These are phyloP conservation scores for Anniella stebbinsi DNA, from an alignment of 2,797 vertebrate species.

Conservation along the genomic window DNA sequence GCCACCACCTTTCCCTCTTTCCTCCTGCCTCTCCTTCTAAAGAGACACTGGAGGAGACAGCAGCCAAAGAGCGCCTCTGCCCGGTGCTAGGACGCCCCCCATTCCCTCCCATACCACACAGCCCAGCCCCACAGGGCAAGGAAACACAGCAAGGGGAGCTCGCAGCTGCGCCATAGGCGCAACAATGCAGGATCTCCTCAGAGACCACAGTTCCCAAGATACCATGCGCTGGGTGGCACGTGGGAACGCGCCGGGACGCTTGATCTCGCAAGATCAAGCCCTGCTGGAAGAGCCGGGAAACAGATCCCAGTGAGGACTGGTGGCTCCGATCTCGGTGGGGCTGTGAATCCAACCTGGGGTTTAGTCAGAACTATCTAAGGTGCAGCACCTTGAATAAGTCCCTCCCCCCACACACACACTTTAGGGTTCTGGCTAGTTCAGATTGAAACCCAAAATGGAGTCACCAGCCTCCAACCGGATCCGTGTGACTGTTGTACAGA, in stretches of 20 bases:
- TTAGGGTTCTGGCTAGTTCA: too few species aligned
- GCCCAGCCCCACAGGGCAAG: too few species aligned
- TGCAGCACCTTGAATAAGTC: too few species aligned
- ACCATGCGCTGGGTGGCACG: not conserved
- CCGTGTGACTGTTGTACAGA: too few species aligned
- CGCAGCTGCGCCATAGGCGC: not conserved
- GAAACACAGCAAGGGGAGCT: not conserved
- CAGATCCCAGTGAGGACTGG: too few species aligned
- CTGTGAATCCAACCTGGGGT: too few species aligned
- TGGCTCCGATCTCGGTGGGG: too few species aligned
- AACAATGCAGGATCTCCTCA: rapidly evolving
- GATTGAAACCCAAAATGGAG: too few species aligned
- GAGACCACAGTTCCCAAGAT: slow-evolving; percentile 66
- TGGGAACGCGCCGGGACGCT: slow-evolving; percentile 2
- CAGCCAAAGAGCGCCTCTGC: not conserved
- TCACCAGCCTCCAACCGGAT: too few species aligned
- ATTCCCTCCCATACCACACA: not conserved
- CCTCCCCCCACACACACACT: too few species aligned
- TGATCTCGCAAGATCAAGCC: not conserved
- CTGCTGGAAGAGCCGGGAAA: too few species aligned
- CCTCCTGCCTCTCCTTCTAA: not conserved
- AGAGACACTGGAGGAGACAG: not conserved
- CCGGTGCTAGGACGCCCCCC: slow-evolving; percentile 65
- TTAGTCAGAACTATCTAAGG: too few species aligned
- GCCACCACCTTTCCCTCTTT: not conserved